Evolutionary conservation across 2,888 invertebrate genomes (phyloP), one percentile per base, ranked within the genome.

Genomic region (Acanthosepion pharaonis): DNA sequence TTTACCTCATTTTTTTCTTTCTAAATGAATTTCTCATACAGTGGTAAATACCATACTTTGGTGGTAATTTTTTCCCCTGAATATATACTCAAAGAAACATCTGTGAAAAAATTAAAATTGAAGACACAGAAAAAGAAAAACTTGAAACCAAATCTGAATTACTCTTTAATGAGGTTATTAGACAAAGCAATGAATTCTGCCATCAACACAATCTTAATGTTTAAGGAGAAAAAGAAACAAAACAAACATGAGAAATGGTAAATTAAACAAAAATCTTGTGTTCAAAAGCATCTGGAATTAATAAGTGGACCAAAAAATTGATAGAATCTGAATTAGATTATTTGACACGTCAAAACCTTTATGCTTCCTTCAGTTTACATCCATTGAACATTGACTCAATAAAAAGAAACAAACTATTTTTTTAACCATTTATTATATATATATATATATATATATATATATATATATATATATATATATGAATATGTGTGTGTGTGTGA

Each of bases 141-240:
- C 78, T n/a, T 78, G 78, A 78, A 78, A 78, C n/a, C 4, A 15
- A 78, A 78, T 33, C n/a, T 11, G 78, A 78, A 78, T 78, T 78
- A 78, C 33, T 78, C n/a, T 78, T 78, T 78, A 78, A 78, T 78
- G 78, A 78, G 78, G 78, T 78, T 78, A 78, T n/a, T 78, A 78
- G n/a, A 78, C n/a, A 78, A 78, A 78, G n/a, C n/a, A 33, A 15
- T 9, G n/a, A 33, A n/a, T 78, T n/a, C 78, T 78, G 78, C 33
- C 78, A 78, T 78, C 78, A 78, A 33, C n/a, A 59, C 23, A 59
- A 23, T 23, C 23, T 59, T 5, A 59, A 23, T 59, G 5, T 59
- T 59, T 18, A 78, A 78, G n/a, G 78, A 33, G 18, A 78, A 33
- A 78, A 33, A 78, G 8, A n/a, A 18, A 78, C 28, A 78, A 78